Conservation (phyloP, 2,797 vertebrate species). For the Coracias cyanogaster region DNA sequence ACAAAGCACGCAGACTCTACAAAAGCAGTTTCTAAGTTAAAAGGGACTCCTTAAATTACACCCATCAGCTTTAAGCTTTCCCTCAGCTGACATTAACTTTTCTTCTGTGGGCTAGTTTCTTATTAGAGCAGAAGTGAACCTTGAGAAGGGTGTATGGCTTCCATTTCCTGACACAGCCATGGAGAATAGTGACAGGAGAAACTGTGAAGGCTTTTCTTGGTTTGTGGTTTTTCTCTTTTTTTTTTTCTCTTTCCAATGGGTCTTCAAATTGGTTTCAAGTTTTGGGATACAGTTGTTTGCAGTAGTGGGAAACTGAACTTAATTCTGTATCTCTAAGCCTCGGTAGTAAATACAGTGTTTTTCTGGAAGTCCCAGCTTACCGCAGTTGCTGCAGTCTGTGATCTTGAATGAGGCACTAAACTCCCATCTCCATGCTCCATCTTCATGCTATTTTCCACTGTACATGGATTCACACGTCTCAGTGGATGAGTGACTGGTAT, state of each 20-base stretch:
- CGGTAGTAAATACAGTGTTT: not conserved
- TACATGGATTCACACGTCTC: not conserved
- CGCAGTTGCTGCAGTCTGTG: not conserved
- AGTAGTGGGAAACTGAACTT: not conserved
- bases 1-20: not conserved
- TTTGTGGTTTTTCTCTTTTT: no score
- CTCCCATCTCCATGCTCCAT: not conserved
- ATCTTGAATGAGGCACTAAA: not conserved
- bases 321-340: not conserved
- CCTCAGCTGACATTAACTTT: not conserved
- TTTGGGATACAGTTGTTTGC: not conserved
- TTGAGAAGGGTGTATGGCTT: not conserved
- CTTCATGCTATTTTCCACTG: not conserved
- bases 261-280: not conserved
- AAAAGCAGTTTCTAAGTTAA: not conserved
- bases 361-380: not conserved
- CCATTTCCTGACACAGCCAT: not conserved
- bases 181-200: not conserved
- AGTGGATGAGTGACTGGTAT: not conserved
- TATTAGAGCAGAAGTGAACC: not conserved
- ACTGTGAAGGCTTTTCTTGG: not conserved
- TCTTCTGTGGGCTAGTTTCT: not conserved
- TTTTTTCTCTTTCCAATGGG: not conserved
- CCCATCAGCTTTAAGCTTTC: not conserved
- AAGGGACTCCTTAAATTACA: not conserved